Evolutionary conservation across 1,140 invertebrate species (phyloP).

Genomic region (Diplogasteroides magnus): DNA sequence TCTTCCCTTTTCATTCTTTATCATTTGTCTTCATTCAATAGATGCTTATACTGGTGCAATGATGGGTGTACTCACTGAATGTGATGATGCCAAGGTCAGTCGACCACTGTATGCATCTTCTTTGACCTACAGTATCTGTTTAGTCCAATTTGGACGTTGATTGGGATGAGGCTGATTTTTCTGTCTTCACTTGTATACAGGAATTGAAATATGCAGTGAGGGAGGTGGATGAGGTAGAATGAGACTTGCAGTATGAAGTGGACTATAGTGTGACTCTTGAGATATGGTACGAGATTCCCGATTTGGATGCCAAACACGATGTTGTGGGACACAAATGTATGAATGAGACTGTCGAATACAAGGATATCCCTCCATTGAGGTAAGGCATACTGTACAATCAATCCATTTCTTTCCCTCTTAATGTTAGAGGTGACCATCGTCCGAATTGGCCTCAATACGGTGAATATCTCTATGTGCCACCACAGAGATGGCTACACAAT

Average conservation of each 20-base stretch:
- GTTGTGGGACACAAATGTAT: slow-evolving; percentile 65
- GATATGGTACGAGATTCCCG: slow-evolving; percentile 23
- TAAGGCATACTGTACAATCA: neutral
- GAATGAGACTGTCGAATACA: slow-evolving; percentile 66
- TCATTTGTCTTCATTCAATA: neutral
- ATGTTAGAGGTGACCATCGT: slow-evolving; percentile 56
- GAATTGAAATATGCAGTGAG: slow-evolving; percentile 47
- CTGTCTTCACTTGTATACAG: slow-evolving; percentile 67
- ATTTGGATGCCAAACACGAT: slow-evolving; percentile 27
- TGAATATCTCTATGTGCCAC: slow-evolving; percentile 74
- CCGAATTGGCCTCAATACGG: slow-evolving; percentile 65
- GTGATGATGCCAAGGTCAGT: slow-evolving; percentile 69
- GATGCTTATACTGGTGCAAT: slow-evolving; percentile 59
- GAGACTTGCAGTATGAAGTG: neutral
- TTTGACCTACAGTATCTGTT: slow-evolving; percentile 49
- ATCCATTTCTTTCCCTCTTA: too few relatives aligned
- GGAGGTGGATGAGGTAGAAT: slow-evolving; percentile 12
- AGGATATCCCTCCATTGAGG: slow-evolving; percentile 62
- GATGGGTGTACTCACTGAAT: slow-evolving; percentile 63
- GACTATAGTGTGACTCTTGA: neutral
- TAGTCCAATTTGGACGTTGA: slow-evolving; percentile 69
- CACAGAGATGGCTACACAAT: slow-evolving; percentile 76
- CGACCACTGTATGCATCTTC: slow-evolving; percentile 3
- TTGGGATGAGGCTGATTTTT: slow-evolving; percentile 65
- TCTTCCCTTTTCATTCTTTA: neutral